Percentiles rank a stretch among this genome's conserved stretches.
phyloP scores from a whole-genome alignment of 2,888 invertebrate species.

The Odontomyia ornata region DNA sequence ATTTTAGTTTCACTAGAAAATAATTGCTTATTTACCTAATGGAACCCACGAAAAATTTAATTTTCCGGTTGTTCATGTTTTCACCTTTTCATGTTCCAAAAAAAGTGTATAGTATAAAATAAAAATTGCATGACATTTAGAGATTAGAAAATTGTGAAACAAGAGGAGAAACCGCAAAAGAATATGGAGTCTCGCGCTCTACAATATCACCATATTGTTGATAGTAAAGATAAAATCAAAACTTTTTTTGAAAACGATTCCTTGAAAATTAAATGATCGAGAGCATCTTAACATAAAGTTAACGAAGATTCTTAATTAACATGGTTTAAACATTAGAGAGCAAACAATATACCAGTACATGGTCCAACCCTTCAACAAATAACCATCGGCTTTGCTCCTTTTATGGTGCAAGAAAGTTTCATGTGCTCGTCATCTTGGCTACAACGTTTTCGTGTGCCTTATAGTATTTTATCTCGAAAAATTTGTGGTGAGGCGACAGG shows the following conservation, averaged over 20 bases:
- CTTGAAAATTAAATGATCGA: slow-evolving; percentile 15
- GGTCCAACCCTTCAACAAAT: slow-evolving; percentile 44
- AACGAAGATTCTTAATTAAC: slow-evolving; percentile 22
- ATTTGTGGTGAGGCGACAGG: slow-evolving; percentile 53
- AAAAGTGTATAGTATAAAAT: background rate
- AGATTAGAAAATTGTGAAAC: background rate
- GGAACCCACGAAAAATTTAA: too few species aligned
- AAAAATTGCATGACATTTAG: background rate
- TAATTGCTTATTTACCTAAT: too few species aligned
- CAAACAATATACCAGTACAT: slow-evolving; percentile 31
- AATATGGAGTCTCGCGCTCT: background rate
- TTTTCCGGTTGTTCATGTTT: too few species aligned
- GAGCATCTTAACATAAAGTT: slow-evolving; percentile 11
- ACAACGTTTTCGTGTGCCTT: slow-evolving; percentile 45
- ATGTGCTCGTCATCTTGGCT: slow-evolving; percentile 38
- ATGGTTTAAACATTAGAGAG: slow-evolving; percentile 43
- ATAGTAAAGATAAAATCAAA: background rate
- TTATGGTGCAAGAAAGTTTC: slow-evolving; percentile 30
- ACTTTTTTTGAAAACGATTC: slow-evolving; percentile 2
- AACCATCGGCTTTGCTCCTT: slow-evolving; percentile 31
- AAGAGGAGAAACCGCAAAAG: background rate
- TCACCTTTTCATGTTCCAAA: too few species aligned
- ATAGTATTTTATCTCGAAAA: slow-evolving; percentile 54
- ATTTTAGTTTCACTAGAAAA: too few species aligned
- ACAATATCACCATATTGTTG: slow-evolving; percentile 1